Conservation (phyloP, 2,797 vertebrate genomes). For the Atherinosoma microstoma region DNA sequence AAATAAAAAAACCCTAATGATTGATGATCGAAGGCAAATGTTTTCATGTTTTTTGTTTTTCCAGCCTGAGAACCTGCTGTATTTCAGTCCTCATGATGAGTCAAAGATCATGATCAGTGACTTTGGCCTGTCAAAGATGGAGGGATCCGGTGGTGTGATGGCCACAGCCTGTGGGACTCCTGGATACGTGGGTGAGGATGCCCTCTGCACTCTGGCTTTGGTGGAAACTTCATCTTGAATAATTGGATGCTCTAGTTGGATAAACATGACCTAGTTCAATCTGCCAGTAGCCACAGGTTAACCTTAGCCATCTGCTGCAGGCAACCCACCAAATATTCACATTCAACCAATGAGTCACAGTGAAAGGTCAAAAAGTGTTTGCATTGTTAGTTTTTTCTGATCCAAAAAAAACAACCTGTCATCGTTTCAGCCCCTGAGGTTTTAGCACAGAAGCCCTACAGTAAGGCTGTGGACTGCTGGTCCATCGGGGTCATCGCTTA, state of each 20-base stretch:
- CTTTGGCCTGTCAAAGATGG: constrained; percentile 97
- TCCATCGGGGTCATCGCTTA: constrained; percentile 98
- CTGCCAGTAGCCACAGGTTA: constrained; percentile 53
- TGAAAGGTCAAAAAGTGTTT: neutral
- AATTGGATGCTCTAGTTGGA: constrained; percentile 50
- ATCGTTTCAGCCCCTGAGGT: constrained; percentile 93
- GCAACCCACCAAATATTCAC: constrained; percentile 29
- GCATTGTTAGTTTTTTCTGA: constrained; percentile 7
- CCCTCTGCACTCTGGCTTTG: constrained; percentile 33
- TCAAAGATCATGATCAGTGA: constrained; percentile 99
- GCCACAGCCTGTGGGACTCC: constrained; percentile 96
- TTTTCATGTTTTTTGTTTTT: constrained; percentile 30
- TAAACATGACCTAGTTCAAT: constrained; percentile 56
- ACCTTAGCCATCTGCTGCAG: constrained; percentile 45
- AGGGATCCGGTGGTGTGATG: constrained; percentile 95
- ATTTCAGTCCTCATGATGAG: constrained; percentile 94
- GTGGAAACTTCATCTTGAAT: constrained; percentile 47
- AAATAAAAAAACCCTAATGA: neutral
- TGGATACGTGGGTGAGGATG: constrained; percentile 92
- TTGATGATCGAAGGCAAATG: neutral
- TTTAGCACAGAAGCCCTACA: constrained; percentile 97
- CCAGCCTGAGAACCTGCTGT: constrained; percentile 94
- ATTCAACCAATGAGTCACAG: constrained; percentile 1
- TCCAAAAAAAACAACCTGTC: neutral
- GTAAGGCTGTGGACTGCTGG: constrained; percentile 99